phyloP scores from a whole-genome alignment of 2,113 vertebrate species.

The Cynocephalus volans region DNA sequence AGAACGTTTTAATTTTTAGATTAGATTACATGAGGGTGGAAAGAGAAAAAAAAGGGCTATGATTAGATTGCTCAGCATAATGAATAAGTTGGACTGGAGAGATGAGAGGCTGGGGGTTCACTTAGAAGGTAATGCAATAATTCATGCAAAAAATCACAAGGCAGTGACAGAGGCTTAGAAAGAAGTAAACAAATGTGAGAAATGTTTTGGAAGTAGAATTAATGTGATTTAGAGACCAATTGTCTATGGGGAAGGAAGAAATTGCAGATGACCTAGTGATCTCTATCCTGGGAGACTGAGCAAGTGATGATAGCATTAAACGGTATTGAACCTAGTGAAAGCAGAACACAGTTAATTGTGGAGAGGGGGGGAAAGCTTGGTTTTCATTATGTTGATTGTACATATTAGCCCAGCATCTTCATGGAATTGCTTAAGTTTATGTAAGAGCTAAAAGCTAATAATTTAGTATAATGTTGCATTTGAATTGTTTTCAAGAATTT shows the following conservation, averaged over 20 bases:
- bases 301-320: not conserved
- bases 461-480: not conserved
- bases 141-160: not conserved
- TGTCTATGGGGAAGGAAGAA: not conserved
- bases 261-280: not conserved
- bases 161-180: not conserved
- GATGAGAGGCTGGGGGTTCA: not conserved
- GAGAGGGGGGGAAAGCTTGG: not conserved
- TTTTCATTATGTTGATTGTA: not conserved
- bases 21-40: not conserved
- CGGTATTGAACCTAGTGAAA: not conserved
- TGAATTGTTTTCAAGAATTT: constrained; percentile 11
- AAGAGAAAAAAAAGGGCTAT: not conserved
- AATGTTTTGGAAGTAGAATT: not conserved
- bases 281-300: not conserved
- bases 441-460: not conserved
- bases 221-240: not conserved
- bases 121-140: not conserved
- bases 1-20: not conserved
- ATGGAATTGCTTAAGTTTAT: not conserved
- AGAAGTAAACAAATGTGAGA: not conserved
- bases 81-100: not conserved
- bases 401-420: not conserved
- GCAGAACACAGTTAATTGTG: not conserved
- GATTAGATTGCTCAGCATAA: not conserved